phyloP scores from a whole-genome alignment of 2,888 invertebrate genomes.

The Abscondita cerata region DNA sequence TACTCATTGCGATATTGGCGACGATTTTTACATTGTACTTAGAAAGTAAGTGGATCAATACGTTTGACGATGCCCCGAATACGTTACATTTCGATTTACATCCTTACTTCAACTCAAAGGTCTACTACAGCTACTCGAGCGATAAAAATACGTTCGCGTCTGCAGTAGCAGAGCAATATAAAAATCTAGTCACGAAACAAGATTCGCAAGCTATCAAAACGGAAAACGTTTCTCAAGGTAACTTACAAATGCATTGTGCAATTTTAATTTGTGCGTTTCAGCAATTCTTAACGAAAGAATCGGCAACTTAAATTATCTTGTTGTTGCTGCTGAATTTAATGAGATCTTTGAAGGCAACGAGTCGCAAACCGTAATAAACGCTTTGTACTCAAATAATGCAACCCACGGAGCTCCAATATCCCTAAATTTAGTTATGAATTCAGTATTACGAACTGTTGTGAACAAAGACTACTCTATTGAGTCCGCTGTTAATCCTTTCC shows the following conservation, averaged over 20 bases:
- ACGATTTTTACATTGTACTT: constrained; percentile 50
- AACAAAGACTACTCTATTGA: constrained; percentile 52
- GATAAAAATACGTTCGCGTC: no score
- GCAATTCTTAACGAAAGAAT: no score
- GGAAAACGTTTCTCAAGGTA: no score
- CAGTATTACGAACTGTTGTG: constrained; percentile 54
- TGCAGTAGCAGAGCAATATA: no score
- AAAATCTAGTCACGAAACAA: background rate
- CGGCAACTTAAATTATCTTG: constrained; percentile 36
- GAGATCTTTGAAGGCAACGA: constrained; percentile 22
- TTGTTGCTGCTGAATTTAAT: constrained; percentile 61
- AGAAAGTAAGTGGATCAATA: constrained; percentile 35
- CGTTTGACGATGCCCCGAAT: no score
- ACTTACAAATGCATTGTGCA: no score
- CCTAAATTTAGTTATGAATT: constrained; percentile 61
- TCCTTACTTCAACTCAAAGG: no score
- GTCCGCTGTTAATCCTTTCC: constrained; percentile 52
- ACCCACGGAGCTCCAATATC: constrained; percentile 63
- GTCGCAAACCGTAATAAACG: constrained; percentile 39
- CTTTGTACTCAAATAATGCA: constrained; percentile 60
- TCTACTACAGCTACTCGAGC: no score
- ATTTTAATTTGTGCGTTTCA: no score
- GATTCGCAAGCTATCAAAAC: no score
- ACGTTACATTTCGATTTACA: no score
- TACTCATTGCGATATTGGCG: constrained; percentile 29